Base-by-base conservation (phyloP, 64 coral and sea anemone species). In the Platygyra sinensis region DNA sequence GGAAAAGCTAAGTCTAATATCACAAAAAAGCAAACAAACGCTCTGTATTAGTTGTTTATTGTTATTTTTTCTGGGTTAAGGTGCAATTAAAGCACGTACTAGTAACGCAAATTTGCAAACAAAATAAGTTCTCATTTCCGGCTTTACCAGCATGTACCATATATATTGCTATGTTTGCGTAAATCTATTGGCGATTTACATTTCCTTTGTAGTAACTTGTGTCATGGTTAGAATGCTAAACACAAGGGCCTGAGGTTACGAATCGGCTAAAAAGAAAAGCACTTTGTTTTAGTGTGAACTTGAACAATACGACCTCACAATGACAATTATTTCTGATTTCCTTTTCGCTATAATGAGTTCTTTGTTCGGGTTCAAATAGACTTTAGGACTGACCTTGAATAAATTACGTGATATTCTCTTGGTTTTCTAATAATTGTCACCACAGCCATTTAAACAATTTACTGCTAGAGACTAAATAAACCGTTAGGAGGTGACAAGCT, bases 371-470 rank as follows among this genome's bases (percentile, higher is more conserved):
- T 71, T 50, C 24, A 69, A 46, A 84, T 69, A 69, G 50, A 71
- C 64, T 67, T 67, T 67, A 67, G n/a, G n/a, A n/a, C n/a, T 62
- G 81, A 42, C 11, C 10, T 84, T 84, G 81, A 84, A 84, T 84
- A 84, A 51, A 69, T 84, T 71, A 84, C 24, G 69, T 22, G 36
- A 50, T 69, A 39, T 84, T 69, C 81, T 50, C 36, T 30, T 69
- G 36, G 62, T n/a, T 49, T 84, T 32, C 30, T 33, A 84, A 69
- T 69, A 49, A 84, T 84, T 84, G 36, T 84, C 51, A 69, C 60
- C 60, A 84, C 62, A 52, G 38, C 32, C 18, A 36, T 84, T 19
- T 38, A 69, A 80, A 60, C n/a, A 61, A 38, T 12, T 71, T 50
- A 52, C 81, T 69, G 25, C 25, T n/a, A 5, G 24, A 12, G 36